Conservation (phyloP, 2,113 vertebrate genomes). For the Lampris megalopsis region DNA sequence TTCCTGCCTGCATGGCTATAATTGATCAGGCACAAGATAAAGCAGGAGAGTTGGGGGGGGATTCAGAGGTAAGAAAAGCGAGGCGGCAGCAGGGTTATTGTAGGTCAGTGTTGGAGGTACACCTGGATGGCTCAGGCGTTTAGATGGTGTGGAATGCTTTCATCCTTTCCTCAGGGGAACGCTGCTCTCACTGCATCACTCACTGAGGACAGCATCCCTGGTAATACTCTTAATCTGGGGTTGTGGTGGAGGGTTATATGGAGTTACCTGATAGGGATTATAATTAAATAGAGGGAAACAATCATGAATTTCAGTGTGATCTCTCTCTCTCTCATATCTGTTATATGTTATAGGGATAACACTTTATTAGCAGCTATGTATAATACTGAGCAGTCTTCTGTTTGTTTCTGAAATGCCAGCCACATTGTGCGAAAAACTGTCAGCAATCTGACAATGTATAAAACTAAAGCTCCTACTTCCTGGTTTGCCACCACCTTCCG, state of each 20-base stretch:
- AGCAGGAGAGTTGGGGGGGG: slow-evolving; percentile 1
- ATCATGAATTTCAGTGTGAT: too few species aligned
- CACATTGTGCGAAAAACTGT: too few species aligned
- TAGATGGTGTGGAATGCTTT: slow-evolving; percentile 69
- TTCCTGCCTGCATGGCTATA: slow-evolving; percentile 39
- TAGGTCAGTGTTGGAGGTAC: slow-evolving; percentile 60
- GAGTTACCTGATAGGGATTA: not conserved
- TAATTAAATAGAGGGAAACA: too few species aligned
- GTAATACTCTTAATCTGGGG: slow-evolving; percentile 22
- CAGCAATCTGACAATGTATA: too few species aligned
- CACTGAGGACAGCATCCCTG: slow-evolving; percentile 4
- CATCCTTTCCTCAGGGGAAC: slow-evolving; percentile 57
- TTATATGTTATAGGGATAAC: too few species aligned
- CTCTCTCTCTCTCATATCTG: too few species aligned
- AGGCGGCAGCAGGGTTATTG: slow-evolving; percentile 43
- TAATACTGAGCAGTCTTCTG: too few species aligned
- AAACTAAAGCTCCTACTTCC: too few species aligned
- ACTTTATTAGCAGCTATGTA: too few species aligned
- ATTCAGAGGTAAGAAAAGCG: slow-evolving; percentile 22
- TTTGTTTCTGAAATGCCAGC: too few species aligned
- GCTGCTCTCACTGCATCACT: slow-evolving; percentile 34
- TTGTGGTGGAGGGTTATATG: not conserved
- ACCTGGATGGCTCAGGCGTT: slow-evolving; percentile 66
- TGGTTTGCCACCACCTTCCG: too few species aligned
- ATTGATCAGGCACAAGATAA: slow-evolving; percentile 39